Conservation (phyloP, 2,888 invertebrate species). For the Hartigia nigra region DNA sequence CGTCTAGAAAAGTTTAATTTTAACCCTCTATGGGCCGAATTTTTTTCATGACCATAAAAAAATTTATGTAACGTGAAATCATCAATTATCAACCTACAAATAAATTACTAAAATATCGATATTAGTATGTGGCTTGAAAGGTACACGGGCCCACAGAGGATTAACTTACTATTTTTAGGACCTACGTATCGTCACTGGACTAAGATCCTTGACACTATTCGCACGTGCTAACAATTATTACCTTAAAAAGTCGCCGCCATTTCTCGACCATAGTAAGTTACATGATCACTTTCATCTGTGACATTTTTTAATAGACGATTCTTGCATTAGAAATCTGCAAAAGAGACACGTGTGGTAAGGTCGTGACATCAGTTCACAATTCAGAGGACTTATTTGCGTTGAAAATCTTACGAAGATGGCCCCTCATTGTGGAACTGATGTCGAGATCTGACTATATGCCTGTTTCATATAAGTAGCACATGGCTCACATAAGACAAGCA, state of each 20-base stretch:
- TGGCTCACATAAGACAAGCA: slow-evolving; percentile 21
- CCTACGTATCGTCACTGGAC: background rate
- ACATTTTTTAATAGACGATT: background rate
- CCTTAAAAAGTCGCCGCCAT: background rate
- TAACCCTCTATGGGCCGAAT: too few species aligned
- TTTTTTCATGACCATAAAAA: too few species aligned
- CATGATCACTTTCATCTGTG: background rate
- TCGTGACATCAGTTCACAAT: background rate
- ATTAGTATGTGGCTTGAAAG: too few species aligned
- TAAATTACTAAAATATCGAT: too few species aligned
- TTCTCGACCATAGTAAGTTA: background rate
- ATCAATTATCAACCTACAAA: too few species aligned
- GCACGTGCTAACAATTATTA: background rate
- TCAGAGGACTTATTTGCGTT: background rate
- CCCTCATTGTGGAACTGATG: background rate
- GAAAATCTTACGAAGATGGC: background rate
- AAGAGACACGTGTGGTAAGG: background rate
- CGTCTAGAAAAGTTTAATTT: background rate
- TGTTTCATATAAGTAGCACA: background rate
- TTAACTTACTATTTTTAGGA: background rate
- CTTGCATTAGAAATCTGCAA: background rate
- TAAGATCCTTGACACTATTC: background rate
- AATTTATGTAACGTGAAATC: too few species aligned
- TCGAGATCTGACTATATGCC: background rate
- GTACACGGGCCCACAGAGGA: too few species aligned